These are phyloP conservation scores for Wiebesia pumilae DNA, from an alignment of 1,140 invertebrate species.

Conservation along the genomic window DNA sequence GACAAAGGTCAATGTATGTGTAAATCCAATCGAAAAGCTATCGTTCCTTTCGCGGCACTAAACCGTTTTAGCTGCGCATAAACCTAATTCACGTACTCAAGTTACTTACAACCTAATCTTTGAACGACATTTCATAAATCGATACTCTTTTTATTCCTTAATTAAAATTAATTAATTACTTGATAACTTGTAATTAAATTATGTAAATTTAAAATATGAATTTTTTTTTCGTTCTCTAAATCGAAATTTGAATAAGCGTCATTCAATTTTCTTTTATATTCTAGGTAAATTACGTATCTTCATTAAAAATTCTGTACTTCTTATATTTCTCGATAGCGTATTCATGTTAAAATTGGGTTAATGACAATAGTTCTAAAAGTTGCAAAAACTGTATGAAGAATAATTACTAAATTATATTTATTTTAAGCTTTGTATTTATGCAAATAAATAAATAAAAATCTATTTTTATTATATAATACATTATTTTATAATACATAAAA, in stretches of 20 bases:
- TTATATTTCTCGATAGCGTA: neutral
- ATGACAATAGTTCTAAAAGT: neutral
- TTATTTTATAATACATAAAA: no score
- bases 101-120: constrained; percentile 39
- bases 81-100: constrained; percentile 35
- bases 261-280: neutral
- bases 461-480: neutral
- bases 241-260: neutral
- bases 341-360: neutral
- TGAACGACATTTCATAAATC: constrained; percentile 45
- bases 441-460: neutral
- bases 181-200: constrained; percentile 45
- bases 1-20: constrained; percentile 48
- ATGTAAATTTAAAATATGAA: constrained; percentile 22
- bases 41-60: constrained; percentile 31
- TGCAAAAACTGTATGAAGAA: no score
- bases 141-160: constrained; percentile 49
- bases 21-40: constrained; percentile 48
- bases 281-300: neutral
- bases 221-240: neutral
- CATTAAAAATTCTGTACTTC: neutral
- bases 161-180: constrained; percentile 37
- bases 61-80: constrained; percentile 33
- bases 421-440: neutral
- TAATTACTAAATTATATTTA: neutral